These are phyloP conservation scores for Phataginus tetradactyla DNA, from an alignment of 2,797 vertebrate genomes.

Conservation along the genomic window DNA sequence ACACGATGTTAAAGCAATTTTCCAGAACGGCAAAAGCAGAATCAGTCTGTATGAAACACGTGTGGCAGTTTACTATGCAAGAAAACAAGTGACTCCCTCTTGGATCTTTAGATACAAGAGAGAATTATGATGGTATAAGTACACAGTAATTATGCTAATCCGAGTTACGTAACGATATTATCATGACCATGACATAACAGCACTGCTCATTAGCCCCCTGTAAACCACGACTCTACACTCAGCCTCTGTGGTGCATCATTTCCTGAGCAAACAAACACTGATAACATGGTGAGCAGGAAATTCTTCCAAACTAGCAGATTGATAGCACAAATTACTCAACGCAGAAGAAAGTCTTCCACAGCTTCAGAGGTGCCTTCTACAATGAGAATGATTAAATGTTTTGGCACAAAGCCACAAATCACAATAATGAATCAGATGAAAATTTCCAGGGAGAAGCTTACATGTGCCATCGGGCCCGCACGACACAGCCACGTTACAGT, in stretches of 20 bases:
- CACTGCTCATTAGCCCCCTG: conserved; percentile 73
- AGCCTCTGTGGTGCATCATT: conserved; percentile 74
- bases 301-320: conserved; percentile 82
- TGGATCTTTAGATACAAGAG: not conserved
- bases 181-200: conserved; percentile 58
- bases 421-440: conserved; percentile 87
- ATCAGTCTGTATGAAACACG: not conserved
- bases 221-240: conserved; percentile 81
- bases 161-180: conserved; percentile 70
- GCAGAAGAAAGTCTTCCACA: conserved; percentile 83
- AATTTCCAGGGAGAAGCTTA: conserved; percentile 84
- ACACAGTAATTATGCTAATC: conserved; percentile 73
- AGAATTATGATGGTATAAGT: conserved; percentile 53
- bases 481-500: conserved; percentile 67
- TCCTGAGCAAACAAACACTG: conserved; percentile 82
- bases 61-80: not conserved
- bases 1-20: not conserved
- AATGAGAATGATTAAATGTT: conserved; percentile 85
- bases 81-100: not conserved
- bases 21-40: not conserved
- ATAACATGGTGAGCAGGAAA: conserved; percentile 82
- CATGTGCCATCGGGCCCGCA: conserved; percentile 85
- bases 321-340: conserved; percentile 84
- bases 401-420: conserved; percentile 84
- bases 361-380: conserved; percentile 79